Conservation (phyloP, 2,888 invertebrate genomes). For the Syrista parreyssii region DNA sequence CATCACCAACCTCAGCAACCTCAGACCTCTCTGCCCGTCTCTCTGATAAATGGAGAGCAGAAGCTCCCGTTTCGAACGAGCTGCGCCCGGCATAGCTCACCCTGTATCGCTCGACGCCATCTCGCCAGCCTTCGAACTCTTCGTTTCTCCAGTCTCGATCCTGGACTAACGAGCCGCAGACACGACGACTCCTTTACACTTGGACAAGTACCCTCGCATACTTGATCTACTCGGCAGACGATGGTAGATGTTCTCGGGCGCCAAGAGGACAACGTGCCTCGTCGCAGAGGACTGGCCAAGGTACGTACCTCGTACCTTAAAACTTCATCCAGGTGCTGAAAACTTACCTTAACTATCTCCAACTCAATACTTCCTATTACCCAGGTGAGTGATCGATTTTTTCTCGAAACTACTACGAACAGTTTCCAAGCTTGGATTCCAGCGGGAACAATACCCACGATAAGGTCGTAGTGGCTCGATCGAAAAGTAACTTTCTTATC, state of each 20-base stretch:
- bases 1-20: constrained; percentile 11
- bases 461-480: not conserved
- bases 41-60: constrained; percentile 54
- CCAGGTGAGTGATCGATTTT: not conserved
- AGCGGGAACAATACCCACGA: not conserved
- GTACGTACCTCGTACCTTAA: not conserved
- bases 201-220: not conserved
- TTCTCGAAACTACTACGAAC: not conserved
- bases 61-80: constrained; percentile 41
- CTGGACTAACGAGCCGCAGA: constrained; percentile 54
- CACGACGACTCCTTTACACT: constrained; percentile 24
- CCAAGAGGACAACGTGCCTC: not conserved
- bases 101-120: constrained; percentile 51
- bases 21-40: constrained; percentile 23
- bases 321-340: not conserved
- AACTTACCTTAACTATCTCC: not conserved
- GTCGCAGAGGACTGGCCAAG: not conserved
- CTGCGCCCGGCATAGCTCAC: constrained; percentile 46
- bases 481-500: not conserved
- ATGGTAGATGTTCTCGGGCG: not conserved
- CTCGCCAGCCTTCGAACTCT: constrained; percentile 18
- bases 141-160: not conserved
- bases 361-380: not conserved
- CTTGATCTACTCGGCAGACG: not conserved
- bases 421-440: not conserved